Evolutionary conservation across 2,888 invertebrate genomes (phyloP), one percentile per base, ranked within the genome.

Genomic region (Acanthosepion lycidas): DNA sequence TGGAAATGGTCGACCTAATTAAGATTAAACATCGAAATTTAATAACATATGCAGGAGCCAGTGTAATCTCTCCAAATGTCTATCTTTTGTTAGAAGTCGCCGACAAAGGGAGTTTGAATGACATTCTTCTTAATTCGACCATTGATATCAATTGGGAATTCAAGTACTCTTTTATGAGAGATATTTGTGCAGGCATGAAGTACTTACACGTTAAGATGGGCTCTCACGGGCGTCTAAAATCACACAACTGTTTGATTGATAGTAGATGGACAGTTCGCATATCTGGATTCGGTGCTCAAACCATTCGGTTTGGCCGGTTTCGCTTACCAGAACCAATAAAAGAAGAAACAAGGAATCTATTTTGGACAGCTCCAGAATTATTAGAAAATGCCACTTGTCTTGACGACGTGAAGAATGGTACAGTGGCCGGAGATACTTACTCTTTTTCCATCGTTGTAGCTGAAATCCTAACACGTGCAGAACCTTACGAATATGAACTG

Each of bases 91-190:
- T 95, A 92, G 96, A 96, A 94, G 92, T 95, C 6, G 95, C 95
- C 94, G 95, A 95, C 64, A 96, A 96, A 95, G 97, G 97, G 51
- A 96, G 96, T 95, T 95, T 97, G 6, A 96, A 96, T 95, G 96
- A 97, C 94, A 94, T 97, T 26, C 95, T 97, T 64, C 95, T 95
- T 18, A 96, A 96, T 95, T 96, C 96, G 15, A 95, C 95, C 91
- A 95, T 97, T n/a, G 96, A 96, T 94, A 96, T 97, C 48, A 96
- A 96, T 59, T 96, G 96, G 95, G 96, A 96, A 94, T 97, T 97
- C 95, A 95, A 95, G 59, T 95, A 96, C 28, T 96, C 97, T 15
- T 95, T 97, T 55, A 94, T 96, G 42, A 96, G 96, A 94, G 96
- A 96, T 92, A 95, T 96, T n/a, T 96, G 96, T 94, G 64, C 96